Percentiles rank a stretch among this genome's conserved stretches.
Conservation (phyloP, 1,140 invertebrate species). For the Apis cerana region DNA sequence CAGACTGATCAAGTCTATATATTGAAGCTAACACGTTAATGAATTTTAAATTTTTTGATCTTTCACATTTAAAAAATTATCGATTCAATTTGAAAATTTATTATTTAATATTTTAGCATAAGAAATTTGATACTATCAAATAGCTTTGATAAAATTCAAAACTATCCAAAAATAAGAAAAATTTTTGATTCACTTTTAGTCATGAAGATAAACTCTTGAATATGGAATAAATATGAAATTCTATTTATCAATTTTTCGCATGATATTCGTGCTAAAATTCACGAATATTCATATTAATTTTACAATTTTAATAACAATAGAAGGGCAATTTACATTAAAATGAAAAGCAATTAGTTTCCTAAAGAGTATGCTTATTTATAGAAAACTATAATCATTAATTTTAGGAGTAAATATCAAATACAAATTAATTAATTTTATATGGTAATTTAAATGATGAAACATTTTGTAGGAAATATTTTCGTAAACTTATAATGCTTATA, state of each 20-base stretch:
- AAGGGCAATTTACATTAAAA: background rate
- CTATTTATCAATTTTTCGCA: background rate
- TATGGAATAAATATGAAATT: background rate
- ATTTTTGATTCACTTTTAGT: too few relatives aligned
- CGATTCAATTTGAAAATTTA: too few relatives aligned
- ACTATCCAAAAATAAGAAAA: too few relatives aligned
- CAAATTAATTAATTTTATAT: conserved; percentile 47
- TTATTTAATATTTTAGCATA: too few relatives aligned
- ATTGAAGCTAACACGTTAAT: too few relatives aligned
- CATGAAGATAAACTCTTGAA: background rate
- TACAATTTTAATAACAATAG: conserved; percentile 35
- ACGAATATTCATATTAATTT: conserved; percentile 26
- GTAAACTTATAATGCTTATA: background rate
- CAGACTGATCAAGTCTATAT: too few relatives aligned
- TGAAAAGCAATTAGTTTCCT: background rate
- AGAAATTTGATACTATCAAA: too few relatives aligned
- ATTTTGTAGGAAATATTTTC: background rate
- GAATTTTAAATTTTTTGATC: too few relatives aligned
- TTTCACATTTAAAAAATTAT: too few relatives aligned
- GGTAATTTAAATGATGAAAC: background rate
- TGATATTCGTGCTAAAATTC: background rate
- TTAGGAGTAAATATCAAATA: conserved; percentile 1
- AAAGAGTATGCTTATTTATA: background rate
- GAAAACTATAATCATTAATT: background rate
- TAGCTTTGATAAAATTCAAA: too few relatives aligned